Evolutionary conservation across 2,888 invertebrate species (phyloP), one percentile per base, ranked within the genome.

Genomic region (Monopis laevigella): DNA sequence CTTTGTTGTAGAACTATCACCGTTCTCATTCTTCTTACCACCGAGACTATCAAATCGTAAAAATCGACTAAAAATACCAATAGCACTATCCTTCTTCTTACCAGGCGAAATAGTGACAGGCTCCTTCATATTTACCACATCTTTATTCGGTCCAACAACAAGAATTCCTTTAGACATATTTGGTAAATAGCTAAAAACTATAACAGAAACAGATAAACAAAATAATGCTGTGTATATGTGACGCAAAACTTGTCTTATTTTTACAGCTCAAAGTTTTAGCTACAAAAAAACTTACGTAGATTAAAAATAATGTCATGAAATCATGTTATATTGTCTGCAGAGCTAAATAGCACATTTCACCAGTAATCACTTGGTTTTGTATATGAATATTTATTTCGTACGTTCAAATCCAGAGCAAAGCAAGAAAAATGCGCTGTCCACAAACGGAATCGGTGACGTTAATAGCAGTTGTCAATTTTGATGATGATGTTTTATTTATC

Each of bases 111-210:
- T 40, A 12, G 68, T 62, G 47, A 75, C 57, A 34, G 72, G 74
- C 40, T 74, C 72, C 49, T 70, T 74, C 43, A 71, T 62, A 39
- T 60, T 63, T 27, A 68, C 67, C 38, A 77, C 58, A 47, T 72
- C 70, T 46, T 72, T 70, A 43, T 62, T 70, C 51, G 68, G 64
- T 47, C 72, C 77, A 13, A 78, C 69, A 54, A 80, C 73, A 46
- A 65, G 48, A 27, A 67, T 63, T 55, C 73, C 66, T 57, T 80
- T 80, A 56, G 80, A 78, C 80, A 80, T 80, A 48, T 58, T 36
- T 36, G 10, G 10, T 24, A 10, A 10, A 10, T 10, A 24, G 6
- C 24, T 24, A n/a, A 19, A n/a, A 36, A 58, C 51, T 54, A 56
- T n/a, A 55, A 46, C 59, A 59, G 53, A 59, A 71, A 72, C 66